These are phyloP conservation scores for Imbricaverruca yamaguchii DNA, from an alignment of 2,888 invertebrate genomes.

Conservation along the genomic window DNA sequence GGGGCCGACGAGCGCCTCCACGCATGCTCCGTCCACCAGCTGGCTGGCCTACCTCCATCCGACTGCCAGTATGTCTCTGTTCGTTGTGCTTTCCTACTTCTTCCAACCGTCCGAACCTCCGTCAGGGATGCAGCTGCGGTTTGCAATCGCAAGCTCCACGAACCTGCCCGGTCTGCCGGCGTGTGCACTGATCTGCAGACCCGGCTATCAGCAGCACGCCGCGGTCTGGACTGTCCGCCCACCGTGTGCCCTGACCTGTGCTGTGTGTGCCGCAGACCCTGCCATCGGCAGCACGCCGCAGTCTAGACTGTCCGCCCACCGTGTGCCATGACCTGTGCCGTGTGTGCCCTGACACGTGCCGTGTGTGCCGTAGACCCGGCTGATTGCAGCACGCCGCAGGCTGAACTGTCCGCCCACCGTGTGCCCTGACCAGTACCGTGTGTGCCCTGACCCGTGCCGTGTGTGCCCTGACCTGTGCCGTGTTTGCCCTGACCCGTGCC, in stretches of 20 bases:
- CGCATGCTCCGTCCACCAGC: no score
- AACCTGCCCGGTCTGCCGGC: no score
- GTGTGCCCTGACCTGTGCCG: no score
- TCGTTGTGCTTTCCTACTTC: no score
- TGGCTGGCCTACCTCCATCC: no score
- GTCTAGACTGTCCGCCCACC: no score
- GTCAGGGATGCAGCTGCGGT: no score
- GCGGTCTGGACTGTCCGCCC: background rate
- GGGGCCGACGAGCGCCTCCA: no score
- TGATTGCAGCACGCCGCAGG: background rate
- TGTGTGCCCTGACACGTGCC: background rate
- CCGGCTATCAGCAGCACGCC: background rate
- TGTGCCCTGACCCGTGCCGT: background rate
- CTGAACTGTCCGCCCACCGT: background rate
- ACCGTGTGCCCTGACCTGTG: background rate
- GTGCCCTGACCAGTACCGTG: background rate
- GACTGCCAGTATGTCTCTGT: no score
- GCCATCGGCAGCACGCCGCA: background rate
- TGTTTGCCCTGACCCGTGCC: background rate
- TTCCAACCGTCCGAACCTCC: no score
- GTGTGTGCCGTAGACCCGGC: background rate
- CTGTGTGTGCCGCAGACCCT: background rate
- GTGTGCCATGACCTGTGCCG: background rate
- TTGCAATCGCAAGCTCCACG: no score
- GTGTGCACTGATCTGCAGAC: background rate